A percentile compares a stretch with the other conserved stretches of the same genome.
phyloP scores from a whole-genome alignment of 2,113 vertebrate species.

The Osmerus mordax region DNA sequence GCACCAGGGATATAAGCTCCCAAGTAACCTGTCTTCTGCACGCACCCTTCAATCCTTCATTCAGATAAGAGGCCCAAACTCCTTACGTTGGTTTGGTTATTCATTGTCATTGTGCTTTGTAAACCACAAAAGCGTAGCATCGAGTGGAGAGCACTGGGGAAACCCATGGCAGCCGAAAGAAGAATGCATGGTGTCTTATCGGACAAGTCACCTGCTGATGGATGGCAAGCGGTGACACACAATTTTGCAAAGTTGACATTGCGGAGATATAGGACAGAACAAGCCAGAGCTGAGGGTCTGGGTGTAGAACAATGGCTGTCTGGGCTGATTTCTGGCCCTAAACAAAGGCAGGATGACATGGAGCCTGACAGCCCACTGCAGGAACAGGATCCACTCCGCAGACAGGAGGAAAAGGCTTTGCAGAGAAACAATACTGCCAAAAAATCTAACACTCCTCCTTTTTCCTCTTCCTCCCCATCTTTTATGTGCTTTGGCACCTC shows the following conservation, averaged over 20 bases:
- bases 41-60: background rate
- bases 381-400: constrained; percentile 51
- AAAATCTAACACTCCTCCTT: constrained; percentile 49
- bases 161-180: constrained; percentile 1
- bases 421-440: constrained; percentile 47
- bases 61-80: constrained; percentile 16
- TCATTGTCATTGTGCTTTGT: background rate
- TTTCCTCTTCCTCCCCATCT: constrained; percentile 49
- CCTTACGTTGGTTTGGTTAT: constrained; percentile 19
- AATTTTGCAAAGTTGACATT: constrained; percentile 52
- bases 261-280: constrained; percentile 42
- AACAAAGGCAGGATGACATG: constrained; percentile 74
- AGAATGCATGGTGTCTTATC: constrained; percentile 11
- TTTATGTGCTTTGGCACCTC: constrained; percentile 61
- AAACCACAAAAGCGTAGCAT: constrained; percentile 12
- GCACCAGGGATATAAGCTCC: background rate
- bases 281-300: constrained; percentile 49
- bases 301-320: constrained; percentile 62
- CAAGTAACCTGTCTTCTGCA: background rate
- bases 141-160: background rate
- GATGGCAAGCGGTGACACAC: constrained; percentile 35
- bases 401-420: constrained; percentile 41
- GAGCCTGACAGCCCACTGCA: constrained; percentile 56
- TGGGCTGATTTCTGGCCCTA: constrained; percentile 54
- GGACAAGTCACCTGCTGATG: constrained; percentile 1